These are phyloP conservation scores for Brachypterus glaber DNA, from an alignment of 2,888 invertebrate species.

Conservation along the genomic window DNA sequence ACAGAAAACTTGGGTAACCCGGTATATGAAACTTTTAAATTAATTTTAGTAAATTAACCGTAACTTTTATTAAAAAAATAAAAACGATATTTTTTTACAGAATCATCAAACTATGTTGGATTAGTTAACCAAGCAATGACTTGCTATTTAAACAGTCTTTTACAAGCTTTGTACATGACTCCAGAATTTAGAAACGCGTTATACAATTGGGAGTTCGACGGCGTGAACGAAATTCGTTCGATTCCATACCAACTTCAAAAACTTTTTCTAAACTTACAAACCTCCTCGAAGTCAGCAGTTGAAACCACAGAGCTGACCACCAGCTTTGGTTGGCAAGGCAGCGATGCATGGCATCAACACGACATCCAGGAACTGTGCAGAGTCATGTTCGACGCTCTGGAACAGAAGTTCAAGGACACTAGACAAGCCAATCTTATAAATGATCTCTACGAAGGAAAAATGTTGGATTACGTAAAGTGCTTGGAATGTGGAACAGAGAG, in stretches of 20 bases:
- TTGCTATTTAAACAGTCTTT: conserved; percentile 79
- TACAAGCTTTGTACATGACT: conserved; percentile 85
- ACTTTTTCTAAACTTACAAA: conserved; percentile 75
- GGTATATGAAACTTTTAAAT: no score
- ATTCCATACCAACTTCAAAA: conserved; percentile 82
- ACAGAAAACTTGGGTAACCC: no score
- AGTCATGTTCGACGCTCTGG: conserved; percentile 84
- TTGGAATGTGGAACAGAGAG: conserved; percentile 76
- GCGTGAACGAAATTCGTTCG: conserved; percentile 58
- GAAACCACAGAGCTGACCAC: conserved; percentile 80
- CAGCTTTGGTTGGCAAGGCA: conserved; percentile 80
- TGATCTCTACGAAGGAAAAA: conserved; percentile 62
- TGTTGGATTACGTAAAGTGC: conserved; percentile 86
- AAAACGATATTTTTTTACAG: conserved; percentile 12
- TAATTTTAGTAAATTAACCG: no score
- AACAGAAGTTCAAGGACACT: conserved; percentile 73
- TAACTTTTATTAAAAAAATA: no score
- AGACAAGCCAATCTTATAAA: conserved; percentile 75
- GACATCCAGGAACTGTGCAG: conserved; percentile 85
- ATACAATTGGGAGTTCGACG: conserved; percentile 73
- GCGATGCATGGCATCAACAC: conserved; percentile 86
- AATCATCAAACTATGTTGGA: conserved; percentile 53
- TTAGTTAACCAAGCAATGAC: conserved; percentile 88
- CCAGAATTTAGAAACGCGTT: conserved; percentile 85
- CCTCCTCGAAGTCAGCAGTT: conserved; percentile 65